phyloP scores from a whole-genome alignment of 2,113 vertebrate species.

The Phyllopteryx taeniolatus region DNA sequence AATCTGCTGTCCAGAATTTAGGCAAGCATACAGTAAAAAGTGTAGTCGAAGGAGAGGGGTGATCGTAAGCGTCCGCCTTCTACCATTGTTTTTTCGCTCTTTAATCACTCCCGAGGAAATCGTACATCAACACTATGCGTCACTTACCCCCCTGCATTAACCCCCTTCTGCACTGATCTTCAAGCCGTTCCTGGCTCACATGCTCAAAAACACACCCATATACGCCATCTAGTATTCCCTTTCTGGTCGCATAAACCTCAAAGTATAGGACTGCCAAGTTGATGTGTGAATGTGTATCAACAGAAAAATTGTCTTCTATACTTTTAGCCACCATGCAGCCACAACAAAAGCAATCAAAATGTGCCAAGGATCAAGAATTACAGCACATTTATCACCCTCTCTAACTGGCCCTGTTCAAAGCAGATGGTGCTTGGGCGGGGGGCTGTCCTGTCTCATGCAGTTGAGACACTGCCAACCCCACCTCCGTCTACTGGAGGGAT shows the following conservation, averaged over 20 bases:
- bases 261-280: conserved; percentile 31
- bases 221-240: conserved; percentile 28
- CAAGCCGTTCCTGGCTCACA: conserved; percentile 13
- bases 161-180: neutral
- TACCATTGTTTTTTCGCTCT: conserved; percentile 28
- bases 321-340: neutral
- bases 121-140: conserved; percentile 27
- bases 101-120: conserved; percentile 37
- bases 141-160: conserved; percentile 21
- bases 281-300: conserved; percentile 31
- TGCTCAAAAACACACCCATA: conserved; percentile 13
- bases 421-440: too few species aligned
- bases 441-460: neutral
- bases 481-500: neutral
- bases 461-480: neutral
- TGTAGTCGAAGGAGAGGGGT: neutral
- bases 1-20: conserved; percentile 42
- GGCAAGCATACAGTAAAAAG: conserved; percentile 28
- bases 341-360: neutral
- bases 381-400: neutral
- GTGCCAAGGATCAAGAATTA: neutral
- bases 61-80: neutral
- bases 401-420: neutral
- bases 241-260: conserved; percentile 31
- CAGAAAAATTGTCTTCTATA: conserved; percentile 26